Conservation (phyloP, 2,797 vertebrate genomes). For the Serranus cabrilla region DNA sequence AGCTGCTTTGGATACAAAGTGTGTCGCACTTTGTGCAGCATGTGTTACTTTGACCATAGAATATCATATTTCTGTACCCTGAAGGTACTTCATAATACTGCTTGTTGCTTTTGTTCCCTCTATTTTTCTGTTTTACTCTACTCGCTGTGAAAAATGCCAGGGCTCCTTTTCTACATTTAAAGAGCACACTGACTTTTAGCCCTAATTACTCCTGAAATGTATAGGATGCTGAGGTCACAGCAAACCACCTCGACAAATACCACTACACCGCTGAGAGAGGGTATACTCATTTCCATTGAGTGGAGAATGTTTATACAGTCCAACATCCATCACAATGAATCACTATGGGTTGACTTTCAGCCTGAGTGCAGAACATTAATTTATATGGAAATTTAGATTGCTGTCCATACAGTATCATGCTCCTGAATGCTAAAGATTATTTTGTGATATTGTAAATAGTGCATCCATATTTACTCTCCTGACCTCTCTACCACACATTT, state of each 20-base stretch:
- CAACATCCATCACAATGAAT: constrained; percentile 37
- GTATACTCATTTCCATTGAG: constrained; percentile 22
- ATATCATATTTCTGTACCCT: neutral
- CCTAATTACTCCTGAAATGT: constrained; percentile 21
- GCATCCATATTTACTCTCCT: constrained; percentile 19
- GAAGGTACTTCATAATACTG: neutral
- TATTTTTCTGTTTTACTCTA: neutral
- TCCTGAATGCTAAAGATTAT: constrained; percentile 39
- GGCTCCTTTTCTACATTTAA: constrained; percentile 1
- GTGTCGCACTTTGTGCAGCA: neutral
- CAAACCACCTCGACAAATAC: constrained; percentile 21
- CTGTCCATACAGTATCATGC: constrained; percentile 17
- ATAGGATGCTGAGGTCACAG: constrained; percentile 37
- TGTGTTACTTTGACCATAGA: neutral
- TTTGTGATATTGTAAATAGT: constrained; percentile 20
- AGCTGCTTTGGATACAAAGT: neutral
- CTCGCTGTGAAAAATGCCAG: neutral
- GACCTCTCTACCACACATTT: neutral
- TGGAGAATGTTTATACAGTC: constrained; percentile 36
- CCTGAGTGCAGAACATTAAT: constrained; percentile 53
- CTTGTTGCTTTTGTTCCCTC: neutral
- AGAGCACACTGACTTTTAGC: constrained; percentile 24
- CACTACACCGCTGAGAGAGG: constrained; percentile 12
- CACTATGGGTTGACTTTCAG: constrained; percentile 40
- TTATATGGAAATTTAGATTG: constrained; percentile 72